Evolutionary conservation across 2,113 vertebrate genomes (phyloP).

Genomic region (Theristicus caerulescens): DNA sequence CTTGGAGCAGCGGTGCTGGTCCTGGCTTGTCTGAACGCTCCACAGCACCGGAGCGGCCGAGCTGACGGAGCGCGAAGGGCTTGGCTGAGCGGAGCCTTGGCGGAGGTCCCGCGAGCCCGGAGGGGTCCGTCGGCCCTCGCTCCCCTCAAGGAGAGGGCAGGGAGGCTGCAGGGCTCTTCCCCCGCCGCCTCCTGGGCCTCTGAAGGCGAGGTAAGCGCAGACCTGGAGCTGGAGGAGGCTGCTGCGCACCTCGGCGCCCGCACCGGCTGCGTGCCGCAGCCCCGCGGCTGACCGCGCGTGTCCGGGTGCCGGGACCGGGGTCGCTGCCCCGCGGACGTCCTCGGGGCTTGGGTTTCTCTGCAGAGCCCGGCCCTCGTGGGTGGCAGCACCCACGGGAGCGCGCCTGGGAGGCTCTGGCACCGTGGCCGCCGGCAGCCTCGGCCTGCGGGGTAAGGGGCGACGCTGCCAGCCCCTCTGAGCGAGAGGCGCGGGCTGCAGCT

Average conservation of each 20-base stretch:
- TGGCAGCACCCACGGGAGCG: background rate
- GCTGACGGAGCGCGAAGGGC: background rate
- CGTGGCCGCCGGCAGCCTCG: background rate
- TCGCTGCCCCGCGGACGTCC: background rate
- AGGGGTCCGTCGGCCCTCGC: background rate
- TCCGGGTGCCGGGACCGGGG: background rate
- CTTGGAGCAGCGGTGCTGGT: background rate
- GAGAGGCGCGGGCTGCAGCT: background rate
- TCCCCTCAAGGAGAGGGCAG: background rate
- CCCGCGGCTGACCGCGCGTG: background rate
- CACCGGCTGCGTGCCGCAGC: background rate
- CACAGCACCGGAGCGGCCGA: background rate
- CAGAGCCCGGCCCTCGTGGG: background rate
- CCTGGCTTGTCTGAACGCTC: background rate
- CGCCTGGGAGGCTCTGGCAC: background rate
- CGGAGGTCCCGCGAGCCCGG: accelerated
- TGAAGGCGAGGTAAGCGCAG: background rate
- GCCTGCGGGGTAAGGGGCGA: too few relatives aligned
- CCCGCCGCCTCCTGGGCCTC: too few relatives aligned
- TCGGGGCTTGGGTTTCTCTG: background rate
- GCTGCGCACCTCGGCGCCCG: background rate
- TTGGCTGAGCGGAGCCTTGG: background rate
- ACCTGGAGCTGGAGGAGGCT: background rate
- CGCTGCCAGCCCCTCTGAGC: background rate
- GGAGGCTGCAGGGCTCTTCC: background rate